Base-by-base conservation (phyloP, 2,888 invertebrate genomes). In the Venusia cambrica region DNA sequence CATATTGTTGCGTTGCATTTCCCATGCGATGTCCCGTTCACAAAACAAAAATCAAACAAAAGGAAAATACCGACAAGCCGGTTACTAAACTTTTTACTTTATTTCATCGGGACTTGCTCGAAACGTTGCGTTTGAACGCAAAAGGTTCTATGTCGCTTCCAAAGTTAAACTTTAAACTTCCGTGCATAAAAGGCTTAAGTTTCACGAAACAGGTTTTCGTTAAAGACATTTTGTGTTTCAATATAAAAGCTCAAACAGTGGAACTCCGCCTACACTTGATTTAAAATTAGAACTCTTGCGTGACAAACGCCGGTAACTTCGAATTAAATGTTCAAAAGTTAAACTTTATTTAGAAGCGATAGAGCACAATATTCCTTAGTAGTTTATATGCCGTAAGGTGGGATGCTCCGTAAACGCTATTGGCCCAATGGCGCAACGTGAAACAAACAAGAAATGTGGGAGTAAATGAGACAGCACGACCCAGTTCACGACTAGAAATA, bases 191-290 rank as follows among this genome's bases (percentile, higher is more conserved):
- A 84, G 84, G 79, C 84, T 81, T 84, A 85, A 83, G 84, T 81
- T 83, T 76, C 83, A 75, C 70, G 65, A 77, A 83, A 80, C 83
- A 74, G 75, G 79, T 84, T 83, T 79, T 73, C 77, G 79, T 77
- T 77, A 81, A 79, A 85, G 81, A 80, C 85, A 75, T 85, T 87
- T 76, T 79, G 81, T 81, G 80, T 83, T 83, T 83, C 79, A 81
- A 80, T 84, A 76, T 72, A 75, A 78, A 80, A 83, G 78, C 80
- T 77, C 73, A 67, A 59, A 74, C 76, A 72, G 62, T 61, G 77
- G 75, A 76, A 79, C 87, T 81, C 87, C 87, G 87, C 87, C 87
- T 87, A 87, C 87, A 83, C 85, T 84, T 80, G 81, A 80, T 85
- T 87, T 85, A 84, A 87, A 87, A 87, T 87, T 85, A 84, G 85